A percentile compares a stretch with the other conserved stretches of the same genome.
Evolutionary conservation across 1,140 invertebrate species (phyloP).

Genomic region (Ectropis grisescens): DNA sequence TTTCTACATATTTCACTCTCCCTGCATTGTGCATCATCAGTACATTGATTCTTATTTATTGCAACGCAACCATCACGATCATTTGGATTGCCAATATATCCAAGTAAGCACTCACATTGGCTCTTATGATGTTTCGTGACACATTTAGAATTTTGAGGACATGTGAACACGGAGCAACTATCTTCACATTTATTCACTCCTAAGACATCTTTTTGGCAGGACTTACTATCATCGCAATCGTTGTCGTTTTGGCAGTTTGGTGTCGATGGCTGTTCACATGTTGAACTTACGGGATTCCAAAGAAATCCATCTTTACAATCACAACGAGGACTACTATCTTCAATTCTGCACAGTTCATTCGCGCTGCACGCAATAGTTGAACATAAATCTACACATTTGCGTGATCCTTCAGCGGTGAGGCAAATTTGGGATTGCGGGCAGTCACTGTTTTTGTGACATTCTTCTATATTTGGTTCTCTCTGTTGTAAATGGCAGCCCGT

Average conservation of each 20-base stretch:
- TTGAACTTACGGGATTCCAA: conserved; percentile 85
- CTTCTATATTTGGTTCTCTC: conserved; percentile 63
- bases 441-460: conserved; percentile 79
- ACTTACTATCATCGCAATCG: conserved; percentile 78
- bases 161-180: conserved; percentile 84
- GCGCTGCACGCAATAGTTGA: conserved; percentile 82
- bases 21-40: conserved; percentile 83
- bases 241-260: conserved; percentile 81
- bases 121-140: conserved; percentile 80
- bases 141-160: conserved; percentile 86
- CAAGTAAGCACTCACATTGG: conserved; percentile 83
- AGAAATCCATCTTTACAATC: conserved; percentile 81
- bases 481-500: conserved; percentile 82
- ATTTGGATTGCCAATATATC: conserved; percentile 89
- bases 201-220: conserved; percentile 85
- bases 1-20: conserved; percentile 82
- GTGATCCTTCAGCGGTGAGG: conserved; percentile 71
- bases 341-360: conserved; percentile 84
- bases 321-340: conserved; percentile 78
- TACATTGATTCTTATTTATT: conserved; percentile 79
- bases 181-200: conserved; percentile 86
- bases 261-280: conserved; percentile 87
- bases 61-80: conserved; percentile 87
- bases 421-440: conserved; percentile 78
- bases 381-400: conserved; percentile 83